Evolutionary conservation across 2,797 vertebrate genomes (phyloP).

Genomic region (Neosalanx taihuensis): DNA sequence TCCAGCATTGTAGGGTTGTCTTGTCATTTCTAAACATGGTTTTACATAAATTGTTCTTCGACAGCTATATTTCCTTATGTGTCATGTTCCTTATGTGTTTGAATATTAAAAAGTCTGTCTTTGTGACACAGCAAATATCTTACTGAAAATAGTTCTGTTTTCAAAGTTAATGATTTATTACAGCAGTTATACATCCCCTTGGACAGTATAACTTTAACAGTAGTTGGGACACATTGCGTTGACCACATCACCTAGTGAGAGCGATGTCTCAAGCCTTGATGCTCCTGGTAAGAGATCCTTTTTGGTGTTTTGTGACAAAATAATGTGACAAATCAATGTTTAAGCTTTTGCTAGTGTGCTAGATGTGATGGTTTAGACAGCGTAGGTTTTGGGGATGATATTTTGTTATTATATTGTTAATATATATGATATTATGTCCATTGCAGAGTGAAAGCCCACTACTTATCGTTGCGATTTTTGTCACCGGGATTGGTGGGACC

Average conservation of each 20-base stretch:
- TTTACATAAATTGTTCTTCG: not conserved
- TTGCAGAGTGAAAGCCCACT: constrained; percentile 66
- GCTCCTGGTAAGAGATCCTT: constrained; percentile 54
- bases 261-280: constrained; percentile 52
- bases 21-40: not conserved
- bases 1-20: no score
- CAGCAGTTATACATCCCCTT: constrained; percentile 31
- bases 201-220: constrained; percentile 27
- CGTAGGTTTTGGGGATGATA: not conserved
- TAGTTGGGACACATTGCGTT: not conserved
- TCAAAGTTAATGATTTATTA: constrained; percentile 58
- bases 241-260: not conserved
- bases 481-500: constrained; percentile 77
- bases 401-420: not conserved
- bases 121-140: not conserved
- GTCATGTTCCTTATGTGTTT: no score
- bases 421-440: not conserved
- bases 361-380: not conserved
- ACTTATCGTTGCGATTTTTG: constrained; percentile 66
- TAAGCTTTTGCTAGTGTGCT: not conserved
- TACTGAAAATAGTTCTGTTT: not conserved
- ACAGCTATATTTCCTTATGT: no score
- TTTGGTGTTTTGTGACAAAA: not conserved
- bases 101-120: no score
- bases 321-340: not conserved